A percentile compares a stretch with the other conserved stretches of the same genome.
Evolutionary conservation across 2,888 invertebrate species (phyloP).

Genomic region (Euclidia mi): DNA sequence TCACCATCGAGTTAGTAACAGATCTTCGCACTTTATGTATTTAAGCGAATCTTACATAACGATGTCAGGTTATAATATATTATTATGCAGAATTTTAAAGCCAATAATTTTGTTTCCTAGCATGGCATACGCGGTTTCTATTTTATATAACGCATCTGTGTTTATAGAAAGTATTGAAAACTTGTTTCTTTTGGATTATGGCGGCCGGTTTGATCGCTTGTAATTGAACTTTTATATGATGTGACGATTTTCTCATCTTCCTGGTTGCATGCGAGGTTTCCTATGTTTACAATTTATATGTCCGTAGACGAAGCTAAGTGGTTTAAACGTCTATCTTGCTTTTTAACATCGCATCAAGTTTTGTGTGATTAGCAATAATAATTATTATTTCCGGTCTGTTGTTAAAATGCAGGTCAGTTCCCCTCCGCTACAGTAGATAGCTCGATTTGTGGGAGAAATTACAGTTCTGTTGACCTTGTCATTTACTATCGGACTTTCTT

Average conservation of each 20-base stretch:
- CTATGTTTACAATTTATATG: not conserved
- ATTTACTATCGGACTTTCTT: no score
- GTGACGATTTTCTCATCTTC: conserved; percentile 29
- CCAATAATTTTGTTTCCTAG: conserved; percentile 38
- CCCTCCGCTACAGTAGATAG: no score
- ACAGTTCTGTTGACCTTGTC: no score
- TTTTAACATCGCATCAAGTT: no score
- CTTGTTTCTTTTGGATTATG: conserved; percentile 51
- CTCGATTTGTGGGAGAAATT: no score
- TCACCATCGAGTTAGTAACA: conserved; percentile 6
- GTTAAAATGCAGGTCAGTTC: no score
- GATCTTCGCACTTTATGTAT: conserved; percentile 5
- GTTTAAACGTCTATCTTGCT: no score
- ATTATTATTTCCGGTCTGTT: no score
- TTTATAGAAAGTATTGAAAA: conserved; percentile 62
- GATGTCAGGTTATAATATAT: conserved; percentile 9
- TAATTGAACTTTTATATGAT: conserved; percentile 24
- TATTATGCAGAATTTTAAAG: conserved; percentile 38
- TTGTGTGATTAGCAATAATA: no score
- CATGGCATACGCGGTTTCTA: conserved; percentile 50
- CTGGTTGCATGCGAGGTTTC: conserved; percentile 9
- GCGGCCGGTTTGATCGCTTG: conserved; percentile 21
- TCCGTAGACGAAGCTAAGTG: no score
- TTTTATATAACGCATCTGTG: conserved; percentile 59
- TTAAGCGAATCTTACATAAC: conserved; percentile 39